Percentiles rank a stretch among this genome's conserved stretches.
phyloP scores from a whole-genome alignment of 2,797 vertebrate genomes.

The Myioborus miniatus region DNA sequence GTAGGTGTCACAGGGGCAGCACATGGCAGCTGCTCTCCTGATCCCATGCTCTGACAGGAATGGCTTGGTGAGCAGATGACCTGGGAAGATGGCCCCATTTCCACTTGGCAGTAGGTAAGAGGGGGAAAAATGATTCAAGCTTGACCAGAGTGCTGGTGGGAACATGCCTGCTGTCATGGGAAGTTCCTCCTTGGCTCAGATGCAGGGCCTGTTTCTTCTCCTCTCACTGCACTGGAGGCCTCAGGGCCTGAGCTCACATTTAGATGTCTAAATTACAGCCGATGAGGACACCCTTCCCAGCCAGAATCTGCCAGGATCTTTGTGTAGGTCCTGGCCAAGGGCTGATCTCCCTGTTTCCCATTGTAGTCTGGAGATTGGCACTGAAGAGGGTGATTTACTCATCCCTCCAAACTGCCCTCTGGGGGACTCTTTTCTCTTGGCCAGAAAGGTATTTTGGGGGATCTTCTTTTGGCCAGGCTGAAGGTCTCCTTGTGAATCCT shows the following conservation, averaged over 20 bases:
- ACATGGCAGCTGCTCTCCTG: neutral
- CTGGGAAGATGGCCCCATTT: neutral
- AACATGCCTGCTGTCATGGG: conserved; percentile 17
- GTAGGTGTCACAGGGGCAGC: neutral
- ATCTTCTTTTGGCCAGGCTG: conserved; percentile 54
- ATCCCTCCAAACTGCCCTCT: neutral
- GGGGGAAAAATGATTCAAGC: neutral
- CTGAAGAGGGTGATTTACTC: conserved; percentile 22
- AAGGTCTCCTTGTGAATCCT: conserved; percentile 55
- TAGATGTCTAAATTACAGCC: conserved; percentile 28
- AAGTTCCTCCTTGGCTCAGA: conserved; percentile 7
- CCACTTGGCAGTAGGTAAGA: conserved; percentile 11
- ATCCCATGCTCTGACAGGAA: neutral
- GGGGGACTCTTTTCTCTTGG: conserved; percentile 18
- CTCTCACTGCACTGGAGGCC: conserved; percentile 2
- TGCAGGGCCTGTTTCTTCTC: conserved; percentile 17
- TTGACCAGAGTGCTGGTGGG: neutral
- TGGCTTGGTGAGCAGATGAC: neutral
- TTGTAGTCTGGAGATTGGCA: conserved; percentile 40
- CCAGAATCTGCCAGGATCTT: conserved; percentile 45
- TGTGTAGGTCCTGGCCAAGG: conserved; percentile 34
- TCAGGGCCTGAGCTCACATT: neutral
- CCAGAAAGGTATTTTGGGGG: conserved; percentile 41
- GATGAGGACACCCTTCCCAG: neutral
- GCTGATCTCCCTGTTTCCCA: neutral